phyloP scores from a whole-genome alignment of 2,888 invertebrate species.

The Lathronympha strigana region DNA sequence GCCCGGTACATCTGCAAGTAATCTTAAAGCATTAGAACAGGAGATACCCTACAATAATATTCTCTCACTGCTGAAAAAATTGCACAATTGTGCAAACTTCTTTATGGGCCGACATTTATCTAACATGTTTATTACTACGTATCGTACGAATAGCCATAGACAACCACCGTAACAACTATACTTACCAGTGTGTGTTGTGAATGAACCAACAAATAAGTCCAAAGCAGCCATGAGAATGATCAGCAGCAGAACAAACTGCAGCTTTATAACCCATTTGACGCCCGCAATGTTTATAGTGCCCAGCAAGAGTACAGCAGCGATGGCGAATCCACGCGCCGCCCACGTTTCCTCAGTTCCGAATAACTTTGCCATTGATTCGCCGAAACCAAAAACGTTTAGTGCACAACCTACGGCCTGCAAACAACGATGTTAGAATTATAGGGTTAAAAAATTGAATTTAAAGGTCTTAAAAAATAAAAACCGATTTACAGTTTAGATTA shows the following conservation, averaged over 20 bases:
- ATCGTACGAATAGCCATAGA: no score
- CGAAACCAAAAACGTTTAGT: conserved; percentile 97
- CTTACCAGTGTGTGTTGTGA: conserved; percentile 89
- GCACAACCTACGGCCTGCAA: conserved; percentile 97
- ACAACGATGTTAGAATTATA: conserved; percentile 46
- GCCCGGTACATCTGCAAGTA: conserved; percentile 71
- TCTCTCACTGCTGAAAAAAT: no score
- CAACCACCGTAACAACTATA: conserved; percentile 39
- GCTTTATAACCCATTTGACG: conserved; percentile 98
- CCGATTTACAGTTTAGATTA: no score
- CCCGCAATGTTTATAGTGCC: conserved; percentile 97
- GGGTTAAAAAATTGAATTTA: conserved; percentile 2
- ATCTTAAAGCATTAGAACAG: not conserved
- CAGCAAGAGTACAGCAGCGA: conserved; percentile 92
- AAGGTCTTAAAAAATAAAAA: no score
- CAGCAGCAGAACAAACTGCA: conserved; percentile 95
- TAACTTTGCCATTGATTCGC: conserved; percentile 96
- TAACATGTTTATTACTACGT: no score
- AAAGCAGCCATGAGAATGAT: conserved; percentile 94
- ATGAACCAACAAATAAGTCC: conserved; percentile 97
- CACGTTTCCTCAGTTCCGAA: conserved; percentile 89
- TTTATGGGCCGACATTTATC: no score
- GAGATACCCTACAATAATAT: no score
- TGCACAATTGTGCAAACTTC: no score
- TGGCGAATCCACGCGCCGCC: conserved; percentile 94